Conservation (phyloP, 2,888 invertebrate genomes). For the Teleiodes luculella region DNA sequence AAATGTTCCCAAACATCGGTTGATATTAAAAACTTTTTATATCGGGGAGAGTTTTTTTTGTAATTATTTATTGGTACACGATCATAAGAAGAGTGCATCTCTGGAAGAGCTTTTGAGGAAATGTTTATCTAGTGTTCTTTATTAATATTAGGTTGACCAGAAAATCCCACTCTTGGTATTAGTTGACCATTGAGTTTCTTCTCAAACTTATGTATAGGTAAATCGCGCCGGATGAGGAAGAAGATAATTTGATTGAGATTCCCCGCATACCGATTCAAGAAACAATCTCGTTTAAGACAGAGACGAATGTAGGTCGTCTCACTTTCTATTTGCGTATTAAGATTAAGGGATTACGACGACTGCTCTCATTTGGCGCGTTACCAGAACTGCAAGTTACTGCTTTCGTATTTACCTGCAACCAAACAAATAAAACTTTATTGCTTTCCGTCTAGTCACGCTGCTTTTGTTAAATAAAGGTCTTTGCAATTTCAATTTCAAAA, state of each 20-base stretch:
- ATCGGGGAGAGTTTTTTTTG: neutral
- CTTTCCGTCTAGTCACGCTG: neutral
- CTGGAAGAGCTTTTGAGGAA: neutral
- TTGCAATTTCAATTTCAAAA: no score
- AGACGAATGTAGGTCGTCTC: neutral
- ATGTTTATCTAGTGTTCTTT: no score
- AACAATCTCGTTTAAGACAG: neutral
- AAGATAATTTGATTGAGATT: neutral
- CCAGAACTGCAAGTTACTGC: constrained; percentile 21
- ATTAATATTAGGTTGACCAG: no score
- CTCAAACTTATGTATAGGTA: no score
- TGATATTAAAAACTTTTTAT: neutral
- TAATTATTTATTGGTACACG: neutral
- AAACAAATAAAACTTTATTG: constrained; percentile 24
- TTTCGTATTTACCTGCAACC: constrained; percentile 29
- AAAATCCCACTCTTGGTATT: no score
- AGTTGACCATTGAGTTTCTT: no score
- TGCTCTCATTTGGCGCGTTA: neutral
- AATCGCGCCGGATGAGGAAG: neutral
- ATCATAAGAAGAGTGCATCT: neutral
- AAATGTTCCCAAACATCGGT: constrained; percentile 6
- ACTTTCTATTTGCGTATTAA: neutral
- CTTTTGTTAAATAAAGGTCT: neutral
- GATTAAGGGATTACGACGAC: neutral
- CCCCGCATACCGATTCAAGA: neutral